Evolutionary conservation across 2,888 invertebrate species (phyloP), one percentile per base, ranked within the genome.

Genomic region (Scotopteryx bipunctaria): DNA sequence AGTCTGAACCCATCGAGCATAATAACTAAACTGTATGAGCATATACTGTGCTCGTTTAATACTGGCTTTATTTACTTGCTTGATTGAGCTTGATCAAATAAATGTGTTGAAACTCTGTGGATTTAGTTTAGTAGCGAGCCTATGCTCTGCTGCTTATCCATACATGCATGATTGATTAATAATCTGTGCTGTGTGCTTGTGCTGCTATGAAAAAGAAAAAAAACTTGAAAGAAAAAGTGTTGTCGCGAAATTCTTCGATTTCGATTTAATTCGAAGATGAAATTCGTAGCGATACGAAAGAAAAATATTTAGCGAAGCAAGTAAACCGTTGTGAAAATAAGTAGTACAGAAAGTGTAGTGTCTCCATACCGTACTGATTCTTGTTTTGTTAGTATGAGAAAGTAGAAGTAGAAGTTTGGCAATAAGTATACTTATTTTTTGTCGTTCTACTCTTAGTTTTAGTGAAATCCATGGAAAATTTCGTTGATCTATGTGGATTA

Each of bases 401-500:
- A 11, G 9, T 27, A 5, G 27, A 11, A 27, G 4, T 9, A 13
- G n/a, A 60, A 46, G 56, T 58, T 56, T 58, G 29, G 33, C 45
- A 55, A 40, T 59, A 40, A 52, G 54, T 27, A 58, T 57, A 42
- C 55, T 47, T 52, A 35, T 57, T 56, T 56, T 27, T 21, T 6
- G 33, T 52, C 40, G 38, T 43, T 47, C 13, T 35, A 16, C 25
- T 43, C 37, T 21, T 31, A 9, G 19, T 8, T 40, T 35, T 5
- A 41, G 23, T 55, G 44, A 45, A 45, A 73, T 69, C 32, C 37
- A 47, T 47, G 53, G 53, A 43, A 47, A 16, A 33, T 47, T 53
- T 53, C 31, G 68, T 62, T 61, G 60, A 61, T 65, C 37, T 49
- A 55, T 46, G 58, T 62, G 65, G 63, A 60, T 59, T 61, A 73